Evolutionary conservation across 2,888 invertebrate genomes (phyloP), one percentile per base, ranked within the genome.

Genomic region (Seladonia tumulorum): DNA sequence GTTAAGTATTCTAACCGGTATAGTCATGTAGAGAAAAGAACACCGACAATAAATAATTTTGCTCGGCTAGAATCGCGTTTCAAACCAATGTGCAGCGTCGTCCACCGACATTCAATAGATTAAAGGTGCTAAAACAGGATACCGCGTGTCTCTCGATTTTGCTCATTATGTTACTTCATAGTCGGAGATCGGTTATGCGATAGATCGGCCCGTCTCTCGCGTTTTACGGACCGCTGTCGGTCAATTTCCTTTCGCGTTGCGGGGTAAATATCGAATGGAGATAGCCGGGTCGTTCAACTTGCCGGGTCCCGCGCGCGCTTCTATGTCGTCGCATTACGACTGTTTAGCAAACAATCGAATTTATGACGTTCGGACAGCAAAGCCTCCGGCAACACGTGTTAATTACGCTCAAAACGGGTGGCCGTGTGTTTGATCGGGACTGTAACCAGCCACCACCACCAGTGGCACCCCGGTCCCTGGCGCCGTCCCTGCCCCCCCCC

Each of bases 371-470:
- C 77, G 49, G 82, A 81, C 79, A 77, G 80, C 73, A 29, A 45
- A 12, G 87, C 85, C 83, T 57, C 76, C 35, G 83, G 83, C 81
- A 60, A 18, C 42, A 29, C 63, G 57, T 78, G 79, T 82, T 89
- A 88, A 89, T 89, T 84, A 88, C 79, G 70, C 66, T 78, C 63
- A 25, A 68, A 88, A 75, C 79, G 71, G 39, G 42, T n/a, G 29
- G 29, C 63, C 25, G 35, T 68, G 35, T 68, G 72, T 83, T 81
- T 82, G 83, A 83, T 81, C 81, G 68, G 42, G 70, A n/a, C 16
- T 35, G 25, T 49, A 29, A 42, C 68, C 68, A 42, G 18, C 57
- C 22, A 68, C 66, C 66, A 16, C 29, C 35, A 68, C 66, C 66
- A 22, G 39, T 8, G 5, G 39, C 39, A 68, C 39, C 10, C 8